phyloP scores from a whole-genome alignment of 2,113 vertebrate species.

The Dermatemys mawii region DNA sequence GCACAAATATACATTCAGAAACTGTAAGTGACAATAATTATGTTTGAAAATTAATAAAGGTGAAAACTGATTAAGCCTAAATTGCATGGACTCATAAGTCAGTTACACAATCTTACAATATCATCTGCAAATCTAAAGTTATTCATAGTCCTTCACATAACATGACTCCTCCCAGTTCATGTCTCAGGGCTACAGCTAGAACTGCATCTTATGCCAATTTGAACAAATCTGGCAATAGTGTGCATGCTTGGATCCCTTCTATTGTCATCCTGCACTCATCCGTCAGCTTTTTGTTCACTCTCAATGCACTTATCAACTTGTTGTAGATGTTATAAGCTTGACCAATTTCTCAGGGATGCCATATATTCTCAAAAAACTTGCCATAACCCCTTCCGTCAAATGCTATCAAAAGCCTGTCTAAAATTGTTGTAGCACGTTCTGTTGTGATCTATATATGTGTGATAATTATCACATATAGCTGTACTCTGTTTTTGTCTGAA shows the following conservation, averaged over 20 bases:
- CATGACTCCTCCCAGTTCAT: background rate
- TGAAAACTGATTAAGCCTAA: background rate
- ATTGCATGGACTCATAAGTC: background rate
- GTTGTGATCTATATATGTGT: background rate
- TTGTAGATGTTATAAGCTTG: background rate
- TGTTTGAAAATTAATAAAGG: background rate
- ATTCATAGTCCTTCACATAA: background rate
- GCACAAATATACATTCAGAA: background rate
- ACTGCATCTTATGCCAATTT: background rate
- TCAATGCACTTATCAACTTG: background rate
- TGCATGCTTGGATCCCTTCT: background rate
- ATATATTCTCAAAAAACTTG: background rate
- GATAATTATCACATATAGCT: background rate
- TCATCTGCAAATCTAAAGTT: background rate
- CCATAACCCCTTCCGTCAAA: background rate
- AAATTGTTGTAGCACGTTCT: background rate
- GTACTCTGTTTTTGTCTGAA: background rate
- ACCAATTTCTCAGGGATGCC: background rate
- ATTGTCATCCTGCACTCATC: background rate
- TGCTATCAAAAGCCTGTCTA: background rate
- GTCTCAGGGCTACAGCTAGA: background rate
- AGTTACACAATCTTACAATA: background rate
- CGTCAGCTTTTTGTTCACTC: background rate
- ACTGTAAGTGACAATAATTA: background rate
- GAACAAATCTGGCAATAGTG: background rate